Percentiles rank a stretch among this genome's conserved stretches.
phyloP scores from a whole-genome alignment of 2,113 vertebrate genomes.

The Rhinichthys klamathensis region DNA sequence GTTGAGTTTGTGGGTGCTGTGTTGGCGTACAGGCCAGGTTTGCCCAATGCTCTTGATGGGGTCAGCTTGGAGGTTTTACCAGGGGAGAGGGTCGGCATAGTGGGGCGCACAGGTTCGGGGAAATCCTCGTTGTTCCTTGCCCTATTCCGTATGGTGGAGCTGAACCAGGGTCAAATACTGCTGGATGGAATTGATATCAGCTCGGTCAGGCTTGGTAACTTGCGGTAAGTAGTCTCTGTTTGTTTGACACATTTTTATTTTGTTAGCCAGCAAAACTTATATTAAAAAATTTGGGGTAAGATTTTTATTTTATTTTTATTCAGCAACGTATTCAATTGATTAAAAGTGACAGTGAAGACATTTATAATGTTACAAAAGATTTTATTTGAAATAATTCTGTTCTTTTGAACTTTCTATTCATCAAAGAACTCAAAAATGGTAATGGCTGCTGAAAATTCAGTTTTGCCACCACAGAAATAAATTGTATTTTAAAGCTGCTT shows the following conservation, averaged over 20 bases:
- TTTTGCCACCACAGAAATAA: neutral
- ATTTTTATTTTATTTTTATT: neutral
- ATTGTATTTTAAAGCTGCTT: neutral
- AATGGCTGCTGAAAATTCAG: neutral
- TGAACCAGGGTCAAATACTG: constrained; percentile 84
- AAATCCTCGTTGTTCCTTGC: constrained; percentile 93
- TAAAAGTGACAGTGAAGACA: neutral
- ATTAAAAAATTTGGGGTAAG: too few relatives aligned
- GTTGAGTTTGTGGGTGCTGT: constrained; percentile 85
- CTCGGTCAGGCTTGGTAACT: constrained; percentile 80
- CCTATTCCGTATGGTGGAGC: constrained; percentile 92
- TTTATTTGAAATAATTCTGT: neutral
- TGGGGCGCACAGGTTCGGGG: constrained; percentile 94
- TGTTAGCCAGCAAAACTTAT: too few relatives aligned
- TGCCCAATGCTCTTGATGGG: constrained; percentile 88
- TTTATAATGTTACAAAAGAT: neutral
- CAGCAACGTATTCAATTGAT: neutral
- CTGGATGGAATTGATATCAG: constrained; percentile 84
- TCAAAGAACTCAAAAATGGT: neutral
- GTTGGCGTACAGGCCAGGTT: constrained; percentile 81
- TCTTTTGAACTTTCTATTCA: neutral
- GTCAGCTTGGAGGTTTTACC: constrained; percentile 83
- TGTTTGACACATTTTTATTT: neutral
- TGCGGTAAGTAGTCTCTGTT: constrained; percentile 74
- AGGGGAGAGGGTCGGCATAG: constrained; percentile 91